Base-by-base conservation (phyloP, 1,140 invertebrate species). In the Apis dorsata region DNA sequence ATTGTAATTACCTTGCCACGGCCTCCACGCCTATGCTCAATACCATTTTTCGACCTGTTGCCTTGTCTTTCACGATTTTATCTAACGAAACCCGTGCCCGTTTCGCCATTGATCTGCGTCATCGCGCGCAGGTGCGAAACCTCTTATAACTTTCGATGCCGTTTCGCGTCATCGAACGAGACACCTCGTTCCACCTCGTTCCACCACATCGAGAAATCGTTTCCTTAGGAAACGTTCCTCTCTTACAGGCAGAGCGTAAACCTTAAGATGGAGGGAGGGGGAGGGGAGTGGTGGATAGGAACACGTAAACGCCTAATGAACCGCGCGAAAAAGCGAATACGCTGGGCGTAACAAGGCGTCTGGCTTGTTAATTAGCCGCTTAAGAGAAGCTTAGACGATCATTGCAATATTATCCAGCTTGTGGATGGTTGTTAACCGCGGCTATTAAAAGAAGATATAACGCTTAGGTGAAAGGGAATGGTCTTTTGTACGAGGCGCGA, bases 1-100 rank as follows among this genome's bases (percentile, higher is more conserved):
- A 80, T 86, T 80, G 71, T 86, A 88, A 88, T 88, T 88, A 88
- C 74, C 21, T 75, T 62, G 70, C 71, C 76, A 55, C 62, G 70
- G 66, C 62, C 34, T 69, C 51, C 55, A 80, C 69, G 74, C 62
- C 72, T 59, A 60, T 66, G 17, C 28, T 63, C 53, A 68, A 34
- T 65, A 34, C 75, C 24, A 84, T 77, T 83, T 81, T 81, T 74
- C 78, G 49, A 21, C 28, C 24, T n/a, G 60, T 44, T 10, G 49
- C 24, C 34, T 5, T 70, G 73, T 69, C 44, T 55, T 7, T 65
- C 49, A 28, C 68, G 68, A 72, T 77, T 65, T 82, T 77, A 76
- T 82, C 80, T 66, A 69, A 57, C 63, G 73, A 81, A 81, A 75
- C 71, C 53, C 24, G 69, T 9, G 44, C 34, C 24, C 70, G 79